A percentile compares a stretch with the other conserved stretches of the same genome.
phyloP scores from a whole-genome alignment of 1,140 invertebrate genomes.

The Macrobrachium nipponense region DNA sequence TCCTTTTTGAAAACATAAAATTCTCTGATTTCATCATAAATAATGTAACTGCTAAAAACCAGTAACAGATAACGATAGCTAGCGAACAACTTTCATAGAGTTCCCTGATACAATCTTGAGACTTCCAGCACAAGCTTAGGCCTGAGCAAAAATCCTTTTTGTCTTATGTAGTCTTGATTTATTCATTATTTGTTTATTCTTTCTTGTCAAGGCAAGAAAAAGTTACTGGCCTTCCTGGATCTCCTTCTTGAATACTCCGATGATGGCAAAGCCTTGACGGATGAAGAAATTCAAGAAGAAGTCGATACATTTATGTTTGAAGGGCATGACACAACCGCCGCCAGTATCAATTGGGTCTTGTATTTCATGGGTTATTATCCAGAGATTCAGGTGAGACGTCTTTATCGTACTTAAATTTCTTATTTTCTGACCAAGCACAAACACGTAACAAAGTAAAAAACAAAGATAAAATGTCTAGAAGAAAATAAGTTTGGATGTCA shows the following conservation, averaged over 20 bases:
- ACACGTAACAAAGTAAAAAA: slow-evolving; percentile 72
- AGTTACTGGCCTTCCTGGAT: slow-evolving; percentile 93
- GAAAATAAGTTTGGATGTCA: slow-evolving; percentile 69
- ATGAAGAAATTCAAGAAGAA: slow-evolving; percentile 92
- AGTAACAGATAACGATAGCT: too few relatives aligned
- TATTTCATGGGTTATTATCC: slow-evolving; percentile 85
- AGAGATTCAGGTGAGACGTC: slow-evolving; percentile 81
- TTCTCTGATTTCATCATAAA: too few relatives aligned
- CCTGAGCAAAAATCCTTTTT: not conserved
- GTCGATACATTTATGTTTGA: slow-evolving; percentile 97
- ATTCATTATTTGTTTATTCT: not conserved
- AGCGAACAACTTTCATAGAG: too few relatives aligned
- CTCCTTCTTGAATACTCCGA: slow-evolving; percentile 87
- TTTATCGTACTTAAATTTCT: slow-evolving; percentile 65
- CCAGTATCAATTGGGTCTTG: slow-evolving; percentile 87
- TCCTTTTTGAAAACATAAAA: too few relatives aligned
- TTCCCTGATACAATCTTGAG: too few relatives aligned
- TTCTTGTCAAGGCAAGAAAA: slow-evolving; percentile 75
- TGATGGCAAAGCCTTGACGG: slow-evolving; percentile 80
- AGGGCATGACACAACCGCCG: slow-evolving; percentile 93
- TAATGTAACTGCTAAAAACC: too few relatives aligned
- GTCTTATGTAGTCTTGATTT: not conserved
- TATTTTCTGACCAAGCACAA: too few relatives aligned
- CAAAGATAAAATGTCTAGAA: slow-evolving; percentile 81
- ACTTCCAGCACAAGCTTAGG: too few relatives aligned